phyloP scores from a whole-genome alignment of 2,888 invertebrate species.

The Eupithecia subumbrata region DNA sequence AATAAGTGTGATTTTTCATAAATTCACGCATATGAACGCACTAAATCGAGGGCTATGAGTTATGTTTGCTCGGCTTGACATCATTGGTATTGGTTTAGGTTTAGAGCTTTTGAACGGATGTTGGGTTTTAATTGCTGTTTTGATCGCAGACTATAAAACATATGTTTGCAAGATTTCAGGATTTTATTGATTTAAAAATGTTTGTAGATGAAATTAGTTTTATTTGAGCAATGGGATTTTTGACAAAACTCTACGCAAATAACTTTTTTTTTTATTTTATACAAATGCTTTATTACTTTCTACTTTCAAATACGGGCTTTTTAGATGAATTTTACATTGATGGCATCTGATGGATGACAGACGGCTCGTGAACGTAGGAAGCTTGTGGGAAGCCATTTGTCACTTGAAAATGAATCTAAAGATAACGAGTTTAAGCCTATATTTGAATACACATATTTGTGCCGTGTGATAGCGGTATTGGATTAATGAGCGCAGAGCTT shows the following conservation, averaged over 20 bases:
- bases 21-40: neutral
- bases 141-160: neutral
- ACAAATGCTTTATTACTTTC: too few relatives aligned
- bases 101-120: conserved; percentile 15
- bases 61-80: conserved; percentile 3
- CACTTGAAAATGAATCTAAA: too few relatives aligned
- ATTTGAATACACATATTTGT: too few relatives aligned
- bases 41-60: neutral
- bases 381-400: too few relatives aligned
- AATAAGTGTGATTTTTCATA: neutral
- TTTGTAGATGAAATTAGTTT: neutral
- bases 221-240: neutral
- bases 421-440: too few relatives aligned
- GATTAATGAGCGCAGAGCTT: too few relatives aligned
- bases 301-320: too few relatives aligned
- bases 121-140: conserved; percentile 6
- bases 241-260: neutral
- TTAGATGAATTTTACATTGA: too few relatives aligned
- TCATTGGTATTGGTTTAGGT: conserved; percentile 5
- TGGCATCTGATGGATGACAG: too few relatives aligned
- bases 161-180: neutral
- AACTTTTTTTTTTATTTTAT: too few relatives aligned
- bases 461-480: too few relatives aligned
- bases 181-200: neutral
- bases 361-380: too few relatives aligned